Evolutionary conservation across 2,888 invertebrate species (phyloP), one percentile per base, ranked within the genome.

Genomic region (Callinectes sapidus): DNA sequence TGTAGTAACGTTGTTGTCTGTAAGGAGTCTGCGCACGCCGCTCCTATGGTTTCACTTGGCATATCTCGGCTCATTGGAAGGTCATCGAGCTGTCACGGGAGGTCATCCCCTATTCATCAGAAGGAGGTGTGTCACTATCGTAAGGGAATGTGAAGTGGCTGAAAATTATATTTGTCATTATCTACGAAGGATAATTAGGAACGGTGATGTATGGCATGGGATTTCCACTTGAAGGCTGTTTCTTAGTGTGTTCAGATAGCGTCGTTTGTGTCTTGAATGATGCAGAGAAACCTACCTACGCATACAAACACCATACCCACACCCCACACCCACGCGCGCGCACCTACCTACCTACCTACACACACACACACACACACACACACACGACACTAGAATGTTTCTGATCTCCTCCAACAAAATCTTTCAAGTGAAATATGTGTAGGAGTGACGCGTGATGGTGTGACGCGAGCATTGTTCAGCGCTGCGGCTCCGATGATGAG

Each of bases 321-420:
- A 86, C 86, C 3, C 86, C 2, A 39, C 86, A 86, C 86, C 39
- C 86, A 86, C 42, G 39, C 86, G 39, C 86, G 39, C 86, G 39
- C 86, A 86, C 86, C n/a, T n/a, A n/a, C n/a, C n/a, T n/a, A n/a
- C n/a, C n/a, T n/a, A n/a, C 86, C 2, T 42, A 39, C 86, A 86
- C 86, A 86, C 86, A 86, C 42, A 86, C 86, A 86, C 86, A 86
- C 86, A 86, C 86, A 86, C 86, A 86, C 86, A 86, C 86, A 86
- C 86, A 86, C 86, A 86, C 39, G 13, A 14, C 28, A 28, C 8
- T 81, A 2, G 2, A 61, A 18, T 61, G 18, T 8, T 13, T n/a
- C n/a, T n/a, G 71, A 71, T 71, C 13, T 71, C 71, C 71, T 71
- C 28, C 13, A 10, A n/a, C 71, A 71, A n/a, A 71, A 71, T 28